Evolutionary conservation across 2,113 vertebrate species (phyloP).

Genomic region (Cettia cetti): DNA sequence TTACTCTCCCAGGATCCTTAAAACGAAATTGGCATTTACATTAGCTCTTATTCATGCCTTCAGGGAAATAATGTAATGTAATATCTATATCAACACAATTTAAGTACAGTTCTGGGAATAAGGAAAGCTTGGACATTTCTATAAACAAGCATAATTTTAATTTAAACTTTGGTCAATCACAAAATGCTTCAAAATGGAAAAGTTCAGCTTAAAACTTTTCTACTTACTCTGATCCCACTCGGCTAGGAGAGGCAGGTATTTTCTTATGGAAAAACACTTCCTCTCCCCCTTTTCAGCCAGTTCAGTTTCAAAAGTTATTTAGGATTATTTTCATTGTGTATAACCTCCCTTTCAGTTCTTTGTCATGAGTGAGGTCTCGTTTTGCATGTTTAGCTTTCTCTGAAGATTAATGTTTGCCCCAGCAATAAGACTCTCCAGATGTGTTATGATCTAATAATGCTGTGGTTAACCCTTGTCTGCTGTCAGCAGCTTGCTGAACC

Average conservation of each 20-base stretch:
- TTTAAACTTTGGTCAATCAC: not conserved
- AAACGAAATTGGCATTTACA: constrained; percentile 53
- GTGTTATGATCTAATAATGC: not conserved
- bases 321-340: constrained; percentile 13
- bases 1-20: constrained; percentile 18
- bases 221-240: not conserved
- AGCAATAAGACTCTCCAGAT: constrained; percentile 27
- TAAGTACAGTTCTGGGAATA: constrained; percentile 17
- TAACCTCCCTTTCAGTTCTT: not conserved
- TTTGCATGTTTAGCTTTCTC: constrained; percentile 30
- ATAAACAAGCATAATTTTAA: constrained; percentile 36
- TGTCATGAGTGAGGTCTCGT: not conserved
- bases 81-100: constrained; percentile 27
- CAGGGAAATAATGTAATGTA: constrained; percentile 42
- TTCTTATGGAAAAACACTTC: not conserved
- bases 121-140: not conserved
- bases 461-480: constrained; percentile 4
- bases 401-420: not conserved
- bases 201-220: not conserved
- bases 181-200: not conserved
- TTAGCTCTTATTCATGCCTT: constrained; percentile 36
- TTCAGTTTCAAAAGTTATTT: not conserved
- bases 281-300: not conserved
- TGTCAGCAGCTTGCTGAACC: constrained; percentile 4
- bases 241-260: not conserved